A percentile compares a stretch with the other conserved stretches of the same genome.
These are phyloP conservation scores for Abscondita cerata DNA, from an alignment of 2,888 invertebrate genomes.

Conservation along the genomic window DNA sequence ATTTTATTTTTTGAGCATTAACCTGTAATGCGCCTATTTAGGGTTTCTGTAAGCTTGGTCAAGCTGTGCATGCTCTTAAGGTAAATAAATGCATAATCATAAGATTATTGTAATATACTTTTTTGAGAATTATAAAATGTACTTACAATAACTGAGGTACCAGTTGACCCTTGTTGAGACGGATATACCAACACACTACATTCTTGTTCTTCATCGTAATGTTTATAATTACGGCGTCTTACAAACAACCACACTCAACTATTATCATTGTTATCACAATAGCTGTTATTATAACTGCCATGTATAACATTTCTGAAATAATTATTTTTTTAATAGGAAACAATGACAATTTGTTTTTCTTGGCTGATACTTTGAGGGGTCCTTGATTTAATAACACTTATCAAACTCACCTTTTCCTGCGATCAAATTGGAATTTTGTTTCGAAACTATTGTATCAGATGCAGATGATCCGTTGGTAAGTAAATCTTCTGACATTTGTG, in stretches of 20 bases:
- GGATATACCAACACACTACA: conserved; percentile 71
- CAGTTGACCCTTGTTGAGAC: conserved; percentile 65
- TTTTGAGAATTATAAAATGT: conserved; percentile 6
- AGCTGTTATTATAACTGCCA: conserved; percentile 46
- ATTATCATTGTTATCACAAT: conserved; percentile 37
- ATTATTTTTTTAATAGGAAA: no score
- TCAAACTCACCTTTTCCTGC: conserved; percentile 35
- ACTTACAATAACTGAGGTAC: conserved; percentile 71
- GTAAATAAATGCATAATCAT: no score
- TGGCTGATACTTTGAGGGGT: no score
- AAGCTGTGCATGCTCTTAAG: no score
- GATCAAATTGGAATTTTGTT: conserved; percentile 39
- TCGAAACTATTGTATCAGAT: conserved; percentile 39
- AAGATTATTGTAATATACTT: no score
- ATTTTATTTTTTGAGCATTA: no score
- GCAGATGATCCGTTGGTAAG: conserved; percentile 35
- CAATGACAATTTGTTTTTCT: no score
- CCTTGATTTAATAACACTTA: no score
- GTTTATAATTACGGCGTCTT: conserved; percentile 59
- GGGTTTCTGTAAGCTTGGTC: no score
- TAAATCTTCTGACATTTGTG: conserved; percentile 18
- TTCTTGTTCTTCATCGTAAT: conserved; percentile 58
- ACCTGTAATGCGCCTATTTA: no score
- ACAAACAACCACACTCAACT: conserved; percentile 39
- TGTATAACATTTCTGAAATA: conserved; percentile 50